Evolutionary conservation across 1,140 invertebrate genomes (phyloP), one percentile per base, ranked within the genome.

Genomic region (Pogonomyrmex californicus): DNA sequence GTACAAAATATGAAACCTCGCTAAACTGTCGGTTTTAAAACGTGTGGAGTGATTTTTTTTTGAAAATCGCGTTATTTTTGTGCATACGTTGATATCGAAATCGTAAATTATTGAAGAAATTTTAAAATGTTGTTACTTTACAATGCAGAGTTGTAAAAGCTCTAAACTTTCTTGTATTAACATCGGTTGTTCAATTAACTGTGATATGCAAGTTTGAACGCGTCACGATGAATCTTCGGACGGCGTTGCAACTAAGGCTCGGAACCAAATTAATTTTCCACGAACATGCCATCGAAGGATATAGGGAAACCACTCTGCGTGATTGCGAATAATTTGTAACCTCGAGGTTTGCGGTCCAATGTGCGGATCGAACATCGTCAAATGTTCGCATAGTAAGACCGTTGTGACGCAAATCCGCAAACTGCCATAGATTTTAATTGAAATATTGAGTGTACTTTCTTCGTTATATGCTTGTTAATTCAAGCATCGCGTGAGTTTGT

Each of bases 291-390:
- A 78, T 85, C 83, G 83, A 79, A 85, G 83, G 83, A 89, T 87
- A 89, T 85, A 85, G 81, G 88, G 73, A 68, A 83, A 78, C 88
- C 88, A 89, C 88, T 89, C 82, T 75, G 81, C 41, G 73, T 89
- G 87, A 89, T 89, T 89, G 88, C 87, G 60, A 79, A 77, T 83
- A 85, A 89, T 89, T 89, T 89, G 87, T 88, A 89, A 88, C 65
- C 87, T 66, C 70, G 41, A 75, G 71, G 70, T 88, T 73, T 88
- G 87, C 70, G 82, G 87, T 86, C 81, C 75, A 77, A 62, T 38
- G 79, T 47, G 85, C 68, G 51, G 87, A 88, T 89, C 88, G 87
- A 88, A 79, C 73, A 70, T 54, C n/a, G 87, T 62, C 78, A 71
- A 60, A 76, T 5, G 65, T n/a, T 54, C 51, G 44, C 41, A 62